Base-by-base conservation (phyloP, 1,140 invertebrate genomes). In the Calycopis cecrops region DNA sequence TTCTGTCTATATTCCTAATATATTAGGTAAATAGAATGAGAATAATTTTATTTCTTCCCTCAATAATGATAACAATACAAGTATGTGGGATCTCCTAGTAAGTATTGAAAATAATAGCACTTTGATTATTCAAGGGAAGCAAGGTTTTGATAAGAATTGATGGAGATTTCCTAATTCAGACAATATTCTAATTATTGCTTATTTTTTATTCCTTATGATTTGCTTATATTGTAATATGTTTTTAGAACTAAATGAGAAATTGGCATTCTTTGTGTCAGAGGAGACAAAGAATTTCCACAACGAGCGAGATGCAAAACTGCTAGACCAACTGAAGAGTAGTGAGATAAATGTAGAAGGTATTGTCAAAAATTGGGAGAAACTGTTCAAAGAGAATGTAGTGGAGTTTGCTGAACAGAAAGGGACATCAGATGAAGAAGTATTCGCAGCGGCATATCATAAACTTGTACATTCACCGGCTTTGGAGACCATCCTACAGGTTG, bases 381-480 rank as follows among this genome's bases (percentile, higher is more conserved):
- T 71, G 1, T 87, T 88, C 54, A 87, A 84, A 57, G 80, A 90
- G 44, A 88, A 90, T 70, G 89, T 89, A 1, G 74, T 89, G 6
- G 91, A 92, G 62, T 92, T 91, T 80, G 90, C 91, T 0, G 91
- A 93, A 62, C 91, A 91, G 48, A 92, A 92, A 55, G 92, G 92
- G 38, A 90, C 92, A 0, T 92, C 92, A 0, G 92, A 94, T 77
- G 92, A 94, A 71, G 92, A 93, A 75, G 82, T 95, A 12, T 94
- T 94, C 88, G 92, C 94, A 14, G 91, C 92, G 9, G 93, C 94
- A 35, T 96, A 96, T 84, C 94, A 96, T 75, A 91, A 91, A 68
- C 77, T 96, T 37, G 94, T 96, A 4, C 94, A 96, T 77, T 96
- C 95, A 0, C 93, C 94, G 3, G 93, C 93, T 4, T 73, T 96